Percentiles rank a stretch among this genome's conserved stretches.
These are phyloP conservation scores for Dendronephthya gigantea DNA, from an alignment of 64 coral and sea anemone genomes.

Conservation along the genomic window DNA sequence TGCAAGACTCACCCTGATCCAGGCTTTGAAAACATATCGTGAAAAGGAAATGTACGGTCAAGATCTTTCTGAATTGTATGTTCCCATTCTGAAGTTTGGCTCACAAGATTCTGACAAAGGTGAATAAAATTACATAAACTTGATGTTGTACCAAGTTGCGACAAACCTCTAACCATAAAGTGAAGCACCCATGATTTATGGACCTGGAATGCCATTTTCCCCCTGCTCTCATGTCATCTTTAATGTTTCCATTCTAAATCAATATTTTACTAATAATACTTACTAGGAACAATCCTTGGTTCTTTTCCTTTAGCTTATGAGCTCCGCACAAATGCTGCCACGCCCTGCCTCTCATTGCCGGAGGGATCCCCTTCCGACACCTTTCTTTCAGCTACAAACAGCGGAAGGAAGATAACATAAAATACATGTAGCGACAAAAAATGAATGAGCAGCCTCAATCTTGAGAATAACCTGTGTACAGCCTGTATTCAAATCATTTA, in stretches of 20 bases:
- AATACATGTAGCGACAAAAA: too few species aligned
- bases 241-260: neutral
- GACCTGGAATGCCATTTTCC: too few species aligned
- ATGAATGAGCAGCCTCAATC: too few species aligned
- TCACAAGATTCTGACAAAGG: neutral
- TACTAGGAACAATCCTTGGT: neutral
- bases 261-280: neutral
- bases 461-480: too few species aligned
- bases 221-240: neutral
- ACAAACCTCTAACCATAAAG: too few species aligned
- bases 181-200: too few species aligned
- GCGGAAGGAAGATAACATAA: neutral
- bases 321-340: slow-evolving; percentile 12
- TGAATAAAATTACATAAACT: too few species aligned
- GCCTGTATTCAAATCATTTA: too few species aligned
- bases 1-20: neutral
- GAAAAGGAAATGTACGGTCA: slow-evolving; percentile 11
- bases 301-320: neutral
- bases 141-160: too few species aligned
- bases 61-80: neutral
- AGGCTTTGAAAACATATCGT: slow-evolving; percentile 3
- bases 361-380: neutral
- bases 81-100: slow-evolving; percentile 1
- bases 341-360: neutral
- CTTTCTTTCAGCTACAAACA: neutral